Evolutionary conservation across 2,113 vertebrate genomes (phyloP), one percentile per base, ranked within the genome.

Genomic region (Columba janthina): DNA sequence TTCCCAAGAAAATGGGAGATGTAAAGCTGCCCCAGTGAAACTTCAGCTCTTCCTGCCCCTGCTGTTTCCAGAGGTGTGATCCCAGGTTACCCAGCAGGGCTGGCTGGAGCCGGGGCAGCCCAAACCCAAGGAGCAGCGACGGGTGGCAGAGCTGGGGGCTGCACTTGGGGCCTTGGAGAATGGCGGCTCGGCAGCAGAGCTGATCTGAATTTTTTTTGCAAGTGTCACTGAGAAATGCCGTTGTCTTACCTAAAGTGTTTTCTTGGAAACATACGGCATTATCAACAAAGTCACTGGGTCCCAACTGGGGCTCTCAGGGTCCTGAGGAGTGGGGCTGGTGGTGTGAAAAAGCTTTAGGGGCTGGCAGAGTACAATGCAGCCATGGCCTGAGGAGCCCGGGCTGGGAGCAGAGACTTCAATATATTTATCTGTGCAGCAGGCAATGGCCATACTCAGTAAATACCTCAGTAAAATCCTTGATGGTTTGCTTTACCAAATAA

Each of bases 61-160:
- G 2, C 5, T 51, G 12, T 62, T 57, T 58, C 48, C 16, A 22
- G 29, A 1, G 6, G 12, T 11, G 13, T 54, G 71, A 91, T 15
- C 20, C 29, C 32, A 18, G 60, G 24, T 26, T 25, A 9, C 29
- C 21, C 15, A 66, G 51, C 75, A 85, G 57, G 67, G 34, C 26
- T 32, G 73, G 8, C 6, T 46, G 36, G 44, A 60, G 77, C 53
- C 38, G 8, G 9, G 20, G 25, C 42, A 50, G 32, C 31, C 5
- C 0, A 2, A 11, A 19, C 44, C 26, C 3, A 4, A 24, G 54
- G 29, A 86, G 42, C 0, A 0, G 42, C 19, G 11, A 40, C 11
- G 15, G 56, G 56, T 1, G 3, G 40, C 12, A 32, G 42, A 38
- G 42, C 9, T 1, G 0, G 34, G 24, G 50, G 28, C 34, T 64